A percentile compares a stretch with the other conserved stretches of the same genome.
These are phyloP conservation scores for Ligdia adustata DNA, from an alignment of 2,888 invertebrate genomes.

Conservation along the genomic window DNA sequence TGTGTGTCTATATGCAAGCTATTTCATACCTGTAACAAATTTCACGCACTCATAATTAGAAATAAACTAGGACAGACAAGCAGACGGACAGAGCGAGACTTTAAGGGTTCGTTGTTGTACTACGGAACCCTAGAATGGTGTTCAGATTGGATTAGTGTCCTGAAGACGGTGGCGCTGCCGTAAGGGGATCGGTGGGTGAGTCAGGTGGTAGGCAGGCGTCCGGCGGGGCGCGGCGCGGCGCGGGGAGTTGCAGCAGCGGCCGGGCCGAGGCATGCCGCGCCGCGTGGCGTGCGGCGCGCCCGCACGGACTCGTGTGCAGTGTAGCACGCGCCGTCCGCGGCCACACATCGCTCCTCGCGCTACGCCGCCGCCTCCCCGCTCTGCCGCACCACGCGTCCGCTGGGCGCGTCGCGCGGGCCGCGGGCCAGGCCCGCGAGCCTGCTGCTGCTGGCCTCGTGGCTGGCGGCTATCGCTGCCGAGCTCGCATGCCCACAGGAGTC, in stretches of 20 bases:
- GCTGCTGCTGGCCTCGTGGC: conserved; percentile 81
- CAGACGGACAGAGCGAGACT: too few relatives aligned
- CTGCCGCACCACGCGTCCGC: conserved; percentile 83
- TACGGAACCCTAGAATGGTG: too few relatives aligned
- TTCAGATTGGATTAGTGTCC: too few relatives aligned
- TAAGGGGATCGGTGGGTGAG: conserved; percentile 30
- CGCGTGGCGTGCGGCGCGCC: conserved; percentile 35
- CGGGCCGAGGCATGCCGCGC: conserved; percentile 39
- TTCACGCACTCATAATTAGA: too few relatives aligned
- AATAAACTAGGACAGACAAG: too few relatives aligned
- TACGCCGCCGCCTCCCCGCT: conserved; percentile 79
- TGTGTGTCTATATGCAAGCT: too few relatives aligned
- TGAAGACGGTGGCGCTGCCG: conserved; percentile 3
- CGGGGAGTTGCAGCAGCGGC: conserved; percentile 44
- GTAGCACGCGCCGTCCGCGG: conserved; percentile 81
- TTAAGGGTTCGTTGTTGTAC: too few relatives aligned
- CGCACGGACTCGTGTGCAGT: conserved; percentile 66
- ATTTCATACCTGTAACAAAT: too few relatives aligned
- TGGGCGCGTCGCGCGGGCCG: conserved; percentile 83
- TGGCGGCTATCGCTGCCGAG: conserved; percentile 73
- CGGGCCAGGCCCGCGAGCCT: conserved; percentile 84
- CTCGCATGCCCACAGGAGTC: conserved; percentile 69
- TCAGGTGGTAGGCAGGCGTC: conserved; percentile 47
- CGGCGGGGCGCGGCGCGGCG: conserved; percentile 42
- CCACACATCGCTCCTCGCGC: conserved; percentile 76